Percentiles rank a stretch among this genome's conserved stretches.
phyloP scores from a whole-genome alignment of 2,113 vertebrate species.

The Gila orcuttii region DNA sequence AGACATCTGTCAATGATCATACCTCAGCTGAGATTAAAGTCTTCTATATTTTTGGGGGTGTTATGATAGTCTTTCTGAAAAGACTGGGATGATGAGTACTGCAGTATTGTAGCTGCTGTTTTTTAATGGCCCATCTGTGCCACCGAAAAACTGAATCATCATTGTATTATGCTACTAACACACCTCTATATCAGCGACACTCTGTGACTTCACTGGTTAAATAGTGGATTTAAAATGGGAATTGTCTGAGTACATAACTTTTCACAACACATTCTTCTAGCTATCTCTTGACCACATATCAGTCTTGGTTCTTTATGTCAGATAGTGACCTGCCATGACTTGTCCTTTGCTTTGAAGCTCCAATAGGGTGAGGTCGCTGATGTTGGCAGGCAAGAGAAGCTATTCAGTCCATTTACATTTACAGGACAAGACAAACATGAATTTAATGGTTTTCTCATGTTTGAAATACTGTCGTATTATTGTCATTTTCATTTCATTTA shows the following conservation, averaged over 20 bases:
- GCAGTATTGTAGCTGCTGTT: background rate
- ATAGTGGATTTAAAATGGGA: background rate
- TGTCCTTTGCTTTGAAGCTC: slow-evolving; percentile 60
- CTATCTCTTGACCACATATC: background rate
- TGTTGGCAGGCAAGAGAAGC: background rate
- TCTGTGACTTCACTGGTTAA: background rate
- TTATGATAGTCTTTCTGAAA: background rate
- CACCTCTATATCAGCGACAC: background rate
- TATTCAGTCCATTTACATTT: background rate
- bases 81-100: background rate
- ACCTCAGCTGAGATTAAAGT: background rate
- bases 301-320: slow-evolving; percentile 39
- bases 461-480: background rate
- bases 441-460: background rate
- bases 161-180: background rate
- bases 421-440: background rate
- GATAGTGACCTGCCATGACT: slow-evolving; percentile 52
- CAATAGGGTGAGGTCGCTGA: slow-evolving; percentile 40
- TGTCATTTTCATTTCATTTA: too few species aligned
- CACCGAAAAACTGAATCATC: too few species aligned
- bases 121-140: background rate
- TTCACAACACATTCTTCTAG: background rate
- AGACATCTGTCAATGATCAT: background rate
- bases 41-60: background rate
- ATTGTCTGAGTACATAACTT: background rate